phyloP scores from a whole-genome alignment of 2,797 vertebrate genomes.

The Hypotaenidia philippensis region DNA sequence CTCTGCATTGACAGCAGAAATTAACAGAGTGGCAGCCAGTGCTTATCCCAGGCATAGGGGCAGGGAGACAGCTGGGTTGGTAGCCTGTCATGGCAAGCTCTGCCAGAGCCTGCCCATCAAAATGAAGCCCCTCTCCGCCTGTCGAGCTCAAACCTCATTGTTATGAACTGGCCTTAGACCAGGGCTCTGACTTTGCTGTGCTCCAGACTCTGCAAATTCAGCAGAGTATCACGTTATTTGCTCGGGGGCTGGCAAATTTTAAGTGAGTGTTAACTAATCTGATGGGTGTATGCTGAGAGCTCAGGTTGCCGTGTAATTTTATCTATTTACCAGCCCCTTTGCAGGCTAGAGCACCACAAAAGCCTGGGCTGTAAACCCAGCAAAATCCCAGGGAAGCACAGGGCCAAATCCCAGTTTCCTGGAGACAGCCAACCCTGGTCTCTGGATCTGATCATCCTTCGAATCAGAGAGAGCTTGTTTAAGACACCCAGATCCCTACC shows the following conservation, averaged over 20 bases:
- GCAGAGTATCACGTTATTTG: background rate
- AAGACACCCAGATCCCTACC: background rate
- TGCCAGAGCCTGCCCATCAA: constrained; percentile 37
- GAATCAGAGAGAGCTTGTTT: background rate
- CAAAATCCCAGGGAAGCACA: background rate
- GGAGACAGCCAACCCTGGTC: background rate
- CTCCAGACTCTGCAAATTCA: background rate
- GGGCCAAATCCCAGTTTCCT: background rate
- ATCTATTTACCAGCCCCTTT: background rate
- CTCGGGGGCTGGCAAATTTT: background rate
- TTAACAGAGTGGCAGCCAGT: background rate
- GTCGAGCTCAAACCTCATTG: background rate
- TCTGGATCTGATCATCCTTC: background rate
- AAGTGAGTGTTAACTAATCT: background rate
- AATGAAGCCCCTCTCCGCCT: background rate
- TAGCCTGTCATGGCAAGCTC: constrained; percentile 17
- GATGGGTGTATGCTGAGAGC: background rate
- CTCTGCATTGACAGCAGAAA: background rate
- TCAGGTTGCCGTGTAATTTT: background rate
- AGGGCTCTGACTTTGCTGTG: constrained; percentile 14
- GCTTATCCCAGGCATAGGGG: constrained; percentile 15
- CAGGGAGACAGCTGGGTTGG: constrained; percentile 43
- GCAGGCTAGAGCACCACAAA: background rate
- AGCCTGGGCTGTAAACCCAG: background rate
- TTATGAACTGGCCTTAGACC: constrained; percentile 6